Evolutionary conservation across 2,888 invertebrate genomes (phyloP).

Genomic region (Amblyteles armatorius): DNA sequence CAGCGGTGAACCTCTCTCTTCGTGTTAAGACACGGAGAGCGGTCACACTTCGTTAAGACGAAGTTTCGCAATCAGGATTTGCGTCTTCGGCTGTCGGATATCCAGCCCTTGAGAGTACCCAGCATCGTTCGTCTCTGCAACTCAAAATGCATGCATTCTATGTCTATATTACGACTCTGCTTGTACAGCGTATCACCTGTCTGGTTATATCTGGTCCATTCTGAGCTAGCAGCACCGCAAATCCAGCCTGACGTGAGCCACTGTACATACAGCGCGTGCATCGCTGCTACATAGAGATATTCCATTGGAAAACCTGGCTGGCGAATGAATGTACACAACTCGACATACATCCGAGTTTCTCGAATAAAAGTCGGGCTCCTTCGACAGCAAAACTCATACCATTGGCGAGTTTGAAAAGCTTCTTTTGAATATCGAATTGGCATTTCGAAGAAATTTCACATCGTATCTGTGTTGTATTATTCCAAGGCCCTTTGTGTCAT

Average conservation of each 20-base stretch:
- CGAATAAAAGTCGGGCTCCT: neutral
- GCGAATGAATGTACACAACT: constrained; percentile 22
- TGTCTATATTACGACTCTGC: neutral
- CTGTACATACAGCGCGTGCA: neutral
- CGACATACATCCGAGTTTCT: neutral
- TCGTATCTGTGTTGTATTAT: neutral
- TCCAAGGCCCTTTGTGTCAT: neutral
- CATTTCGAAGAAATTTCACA: neutral
- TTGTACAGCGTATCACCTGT: constrained; percentile 6
- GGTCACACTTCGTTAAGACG: neutral
- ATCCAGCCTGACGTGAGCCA: neutral
- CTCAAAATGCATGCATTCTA: neutral
- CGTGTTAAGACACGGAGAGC: constrained; percentile 14
- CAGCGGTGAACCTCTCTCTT: constrained; percentile 33
- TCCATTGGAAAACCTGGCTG: neutral
- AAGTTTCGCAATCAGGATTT: constrained; percentile 33
- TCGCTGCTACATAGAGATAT: neutral
- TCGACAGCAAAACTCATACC: constrained; percentile 3
- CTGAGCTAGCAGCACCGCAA: neutral
- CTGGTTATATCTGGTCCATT: constrained; percentile 1
- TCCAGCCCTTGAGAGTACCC: constrained; percentile 5
- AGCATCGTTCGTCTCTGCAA: constrained; percentile 3
- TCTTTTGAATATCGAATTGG: constrained; percentile 3
- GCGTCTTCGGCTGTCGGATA: constrained; percentile 35
- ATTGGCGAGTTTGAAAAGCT: constrained; percentile 2